Conservation (phyloP, 2,113 vertebrate species). For the Vombatus ursinus region DNA sequence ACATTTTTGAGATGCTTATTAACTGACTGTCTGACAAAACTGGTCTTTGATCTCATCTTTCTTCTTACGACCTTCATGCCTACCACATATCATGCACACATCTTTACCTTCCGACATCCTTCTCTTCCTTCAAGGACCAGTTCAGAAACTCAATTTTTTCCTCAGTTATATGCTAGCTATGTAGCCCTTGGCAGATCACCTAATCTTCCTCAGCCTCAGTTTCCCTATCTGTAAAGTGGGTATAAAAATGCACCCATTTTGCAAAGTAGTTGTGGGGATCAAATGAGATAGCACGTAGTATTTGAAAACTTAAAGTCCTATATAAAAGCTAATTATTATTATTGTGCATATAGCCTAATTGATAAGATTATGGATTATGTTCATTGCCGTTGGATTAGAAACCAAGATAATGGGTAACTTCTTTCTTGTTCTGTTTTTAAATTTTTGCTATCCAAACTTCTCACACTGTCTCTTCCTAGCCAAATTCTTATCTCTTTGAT, state of each 20-base stretch:
- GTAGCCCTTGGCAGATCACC: not conserved
- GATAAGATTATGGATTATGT: not conserved
- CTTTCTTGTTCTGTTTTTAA: slow-evolving; percentile 1
- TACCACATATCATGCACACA: not conserved
- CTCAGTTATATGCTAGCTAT: not conserved
- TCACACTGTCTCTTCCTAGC: not conserved
- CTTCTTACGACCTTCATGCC: not conserved
- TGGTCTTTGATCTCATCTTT: not conserved
- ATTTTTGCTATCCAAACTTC: not conserved
- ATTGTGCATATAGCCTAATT: not conserved
- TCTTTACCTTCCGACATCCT: not conserved
- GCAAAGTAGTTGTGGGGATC: not conserved
- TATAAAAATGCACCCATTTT: not conserved
- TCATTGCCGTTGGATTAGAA: slow-evolving; percentile 18
- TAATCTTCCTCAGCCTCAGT: not conserved
- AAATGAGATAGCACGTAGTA: not conserved
- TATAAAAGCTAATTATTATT: not conserved
- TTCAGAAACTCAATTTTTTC: not conserved
- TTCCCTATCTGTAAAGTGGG: not conserved
- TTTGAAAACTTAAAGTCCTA: not conserved
- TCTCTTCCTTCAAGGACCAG: not conserved
- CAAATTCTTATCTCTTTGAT: slow-evolving; percentile 33
- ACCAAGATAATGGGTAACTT: not conserved
- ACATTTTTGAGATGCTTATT: not conserved
- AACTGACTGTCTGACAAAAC: not conserved